These are phyloP conservation scores for Melikaiella ostensackeni DNA, from an alignment of 2,888 invertebrate genomes.

Conservation along the genomic window DNA sequence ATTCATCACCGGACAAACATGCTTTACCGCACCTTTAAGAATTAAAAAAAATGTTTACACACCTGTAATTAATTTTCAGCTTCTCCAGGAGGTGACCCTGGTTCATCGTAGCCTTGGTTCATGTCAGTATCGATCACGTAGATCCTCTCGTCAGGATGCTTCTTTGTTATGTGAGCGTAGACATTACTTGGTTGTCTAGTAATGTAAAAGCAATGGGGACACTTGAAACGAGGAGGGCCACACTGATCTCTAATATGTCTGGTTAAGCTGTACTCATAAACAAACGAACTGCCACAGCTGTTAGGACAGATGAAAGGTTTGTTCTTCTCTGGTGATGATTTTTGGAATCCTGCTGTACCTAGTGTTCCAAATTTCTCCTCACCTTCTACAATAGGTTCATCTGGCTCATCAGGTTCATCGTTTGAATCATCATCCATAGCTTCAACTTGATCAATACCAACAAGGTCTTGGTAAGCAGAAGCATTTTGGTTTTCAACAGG, in stretches of 20 bases:
- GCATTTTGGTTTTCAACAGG: neutral
- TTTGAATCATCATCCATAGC: constrained; percentile 41
- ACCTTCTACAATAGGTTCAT: constrained; percentile 61
- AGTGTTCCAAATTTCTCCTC: constrained; percentile 54
- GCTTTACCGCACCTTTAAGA: constrained; percentile 31
- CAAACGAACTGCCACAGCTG: constrained; percentile 56
- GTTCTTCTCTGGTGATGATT: neutral
- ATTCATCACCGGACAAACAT: neutral
- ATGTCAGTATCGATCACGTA: constrained; percentile 54
- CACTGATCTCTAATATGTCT: constrained; percentile 65
- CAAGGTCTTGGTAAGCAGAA: neutral
- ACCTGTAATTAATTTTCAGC: constrained; percentile 25
- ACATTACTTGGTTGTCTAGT: constrained; percentile 71
- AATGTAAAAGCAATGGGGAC: constrained; percentile 70
- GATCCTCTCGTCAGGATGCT: constrained; percentile 63
- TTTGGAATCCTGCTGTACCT: constrained; percentile 55
- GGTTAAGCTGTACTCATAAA: constrained; percentile 50
- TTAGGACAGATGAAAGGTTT: constrained; percentile 47
- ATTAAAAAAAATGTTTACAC: constrained; percentile 36
- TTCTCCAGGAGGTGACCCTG: constrained; percentile 9
- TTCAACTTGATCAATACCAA: constrained; percentile 4
- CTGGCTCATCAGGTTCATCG: constrained; percentile 49
- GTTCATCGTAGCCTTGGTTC: constrained; percentile 37
- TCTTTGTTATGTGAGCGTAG: constrained; percentile 69
- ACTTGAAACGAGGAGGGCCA: constrained; percentile 69